Evolutionary conservation across 2,888 invertebrate species (phyloP), one percentile per base, ranked within the genome.

Genomic region (Minunthozetes semirufus): DNA sequence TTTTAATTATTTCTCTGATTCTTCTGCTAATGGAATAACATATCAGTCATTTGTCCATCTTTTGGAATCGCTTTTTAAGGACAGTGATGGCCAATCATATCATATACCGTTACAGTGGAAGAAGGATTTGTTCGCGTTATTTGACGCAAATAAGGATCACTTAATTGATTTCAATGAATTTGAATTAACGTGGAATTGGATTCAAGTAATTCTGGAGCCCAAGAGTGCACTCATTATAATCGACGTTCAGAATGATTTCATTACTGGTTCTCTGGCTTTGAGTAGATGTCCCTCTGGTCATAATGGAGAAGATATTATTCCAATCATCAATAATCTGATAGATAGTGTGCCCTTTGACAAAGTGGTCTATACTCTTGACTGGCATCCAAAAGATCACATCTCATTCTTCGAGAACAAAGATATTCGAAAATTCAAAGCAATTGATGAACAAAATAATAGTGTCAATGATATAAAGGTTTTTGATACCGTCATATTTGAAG

Each of bases 201-300:
- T 93, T 78, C 50, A 75, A 17, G 77, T 91, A 90, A 90, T 92
- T 82, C 89, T 92, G 76, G 88, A 91, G 74, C 94, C 94, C 22
- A 89, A 91, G 79, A 90, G 89, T 82, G 95, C 91, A 29, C 90
- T 98, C 82, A 86, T 98, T 78, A 88, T 97, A 77, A 93, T 98
- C 78, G 97, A 98, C 83, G 95, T 97, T 38, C 97, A 98, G 86
- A 97, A 98, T 84, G 97, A 98, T 85, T 98, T 98, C 85, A 94
- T 98, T 82, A 89, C 90, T 74, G 97, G 97, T 61, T 92, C 94
- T 9, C 87, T 98, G 80, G 91, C 94, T 83, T 91, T 98, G 82
- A 92, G 91, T 84, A 89, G 93, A 81, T 94, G 94, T 84, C 91
- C 92, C 77, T 94, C 95, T 22, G 91, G 92, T 81, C 93, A 94